Evolutionary conservation across 2,888 invertebrate genomes (phyloP), one percentile per base, ranked within the genome.

Genomic region (Agriopis aurantiaria): DNA sequence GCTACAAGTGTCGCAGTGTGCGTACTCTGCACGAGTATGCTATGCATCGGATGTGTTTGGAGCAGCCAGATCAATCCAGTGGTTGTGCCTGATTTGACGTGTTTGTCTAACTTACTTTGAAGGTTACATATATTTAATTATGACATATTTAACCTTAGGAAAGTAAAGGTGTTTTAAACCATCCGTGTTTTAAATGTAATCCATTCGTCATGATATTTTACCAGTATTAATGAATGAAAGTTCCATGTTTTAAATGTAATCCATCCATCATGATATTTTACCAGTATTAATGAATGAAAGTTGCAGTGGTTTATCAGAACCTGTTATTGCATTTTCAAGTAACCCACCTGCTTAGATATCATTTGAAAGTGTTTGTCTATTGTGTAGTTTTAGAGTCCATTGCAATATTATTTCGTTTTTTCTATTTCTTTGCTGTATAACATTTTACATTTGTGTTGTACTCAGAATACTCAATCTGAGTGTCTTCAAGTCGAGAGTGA

Each of bases 301-400:
- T 52, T 17, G 11, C 12, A 61, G 41, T 23, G 4, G 17, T 56
- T 41, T 58, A 33, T 45, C 52, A 65, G n/a, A 65, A 65, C 65
- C 57, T 43, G 57, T 57, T 65, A 64, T 65, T 56, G 23, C 48
- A 46, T 17, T 17, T 23, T 11, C 52, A 61, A 51, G 41, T 9
- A 60, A 40, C 23, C 40, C 52, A 23, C 53, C 23, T 33, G 23
- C 14, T 46, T 14, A 48, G 17, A 8, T 33, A 53, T 8, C 33
- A 58, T 48, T 70, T 33, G 48, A 68, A 65, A 73, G 55, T 58
- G 53, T 67, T 72, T 63, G 41, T 9, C 11, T 57, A 33, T 9
- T 17, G 45, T 46, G 8, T n/a, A 45, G 46, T 46, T 17, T 46
- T 46, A 59, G 1, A 23, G 4, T 10, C 17, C 52, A 52, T 23